Conservation (phyloP, 2,113 vertebrate species). For the Calypte anna region DNA sequence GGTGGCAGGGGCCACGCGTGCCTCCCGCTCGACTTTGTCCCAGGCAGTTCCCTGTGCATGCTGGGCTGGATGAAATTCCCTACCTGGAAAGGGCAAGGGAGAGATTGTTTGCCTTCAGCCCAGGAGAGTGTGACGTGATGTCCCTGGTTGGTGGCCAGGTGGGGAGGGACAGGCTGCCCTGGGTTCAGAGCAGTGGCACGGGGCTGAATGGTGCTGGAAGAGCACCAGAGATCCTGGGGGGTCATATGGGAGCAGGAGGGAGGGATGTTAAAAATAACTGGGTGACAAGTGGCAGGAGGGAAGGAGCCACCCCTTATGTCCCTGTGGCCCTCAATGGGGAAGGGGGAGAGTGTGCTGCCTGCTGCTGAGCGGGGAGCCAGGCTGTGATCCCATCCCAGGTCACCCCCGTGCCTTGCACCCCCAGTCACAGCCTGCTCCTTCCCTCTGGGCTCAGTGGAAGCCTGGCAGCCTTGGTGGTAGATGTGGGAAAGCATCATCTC, state of each 20-base stretch:
- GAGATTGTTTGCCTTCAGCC: neutral
- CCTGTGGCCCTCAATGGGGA: neutral
- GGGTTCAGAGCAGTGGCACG: neutral
- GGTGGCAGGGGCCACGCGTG: neutral
- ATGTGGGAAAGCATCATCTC: neutral
- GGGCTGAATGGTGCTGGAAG: neutral
- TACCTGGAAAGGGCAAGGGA: conserved; percentile 10
- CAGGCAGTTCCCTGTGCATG: fast-evolving
- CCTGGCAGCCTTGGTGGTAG: fast-evolving
- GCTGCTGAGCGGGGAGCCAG: neutral
- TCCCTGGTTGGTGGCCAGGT: conserved; percentile 11
- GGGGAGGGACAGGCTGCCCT: neutral
- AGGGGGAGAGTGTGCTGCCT: neutral
- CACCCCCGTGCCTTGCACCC: fast-evolving
- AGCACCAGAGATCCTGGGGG: neutral
- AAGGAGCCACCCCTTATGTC: conserved; percentile 36
- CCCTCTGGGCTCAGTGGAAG: neutral
- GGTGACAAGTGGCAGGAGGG: conserved; percentile 51
- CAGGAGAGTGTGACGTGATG: neutral
- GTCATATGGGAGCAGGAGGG: neutral
- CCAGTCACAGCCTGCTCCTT: neutral
- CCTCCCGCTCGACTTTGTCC: neutral
- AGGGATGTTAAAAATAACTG: conserved; percentile 55
- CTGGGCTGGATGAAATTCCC: neutral
- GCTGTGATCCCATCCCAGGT: neutral